Evolutionary conservation across 2,888 invertebrate species (phyloP).

Genomic region (Tetragonisca angustula): DNA sequence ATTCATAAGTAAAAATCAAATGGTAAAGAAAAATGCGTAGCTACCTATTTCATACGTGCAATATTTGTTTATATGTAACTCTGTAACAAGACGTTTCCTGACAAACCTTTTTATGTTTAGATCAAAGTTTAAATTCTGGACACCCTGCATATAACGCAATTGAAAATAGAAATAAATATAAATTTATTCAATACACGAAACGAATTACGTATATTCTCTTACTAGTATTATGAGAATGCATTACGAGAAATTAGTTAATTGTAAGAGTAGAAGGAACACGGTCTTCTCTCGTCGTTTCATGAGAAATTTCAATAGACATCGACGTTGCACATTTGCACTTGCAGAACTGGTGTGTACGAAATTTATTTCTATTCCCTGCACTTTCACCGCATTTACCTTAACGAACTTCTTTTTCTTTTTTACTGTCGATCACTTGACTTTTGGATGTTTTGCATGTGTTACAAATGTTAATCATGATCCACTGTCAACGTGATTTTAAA

Average conservation of each 20-base stretch:
- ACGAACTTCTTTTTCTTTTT: constrained; percentile 1
- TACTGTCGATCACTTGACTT: not conserved
- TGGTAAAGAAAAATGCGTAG: no score
- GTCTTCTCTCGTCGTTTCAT: constrained; percentile 4
- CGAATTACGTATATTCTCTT: not conserved
- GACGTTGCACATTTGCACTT: not conserved
- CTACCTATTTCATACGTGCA: no score
- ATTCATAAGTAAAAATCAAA: no score
- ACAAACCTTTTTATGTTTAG: no score
- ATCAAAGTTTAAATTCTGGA: no score
- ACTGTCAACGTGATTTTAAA: not conserved
- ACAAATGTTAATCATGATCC: not conserved
- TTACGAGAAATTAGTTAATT: not conserved
- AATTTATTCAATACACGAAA: not conserved
- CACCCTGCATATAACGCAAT: not conserved
- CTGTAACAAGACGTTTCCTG: no score
- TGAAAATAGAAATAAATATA: not conserved
- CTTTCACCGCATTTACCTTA: constrained; percentile 39
- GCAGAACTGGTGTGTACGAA: constrained; percentile 7
- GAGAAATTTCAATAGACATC: constrained; percentile 27
- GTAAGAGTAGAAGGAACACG: not conserved
- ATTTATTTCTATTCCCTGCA: constrained; percentile 25
- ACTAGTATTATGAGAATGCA: not conserved
- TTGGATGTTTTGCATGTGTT: not conserved
- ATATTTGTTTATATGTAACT: no score